Evolutionary conservation across 2,888 invertebrate species (phyloP).

Genomic region (Tetragonula carbonaria): DNA sequence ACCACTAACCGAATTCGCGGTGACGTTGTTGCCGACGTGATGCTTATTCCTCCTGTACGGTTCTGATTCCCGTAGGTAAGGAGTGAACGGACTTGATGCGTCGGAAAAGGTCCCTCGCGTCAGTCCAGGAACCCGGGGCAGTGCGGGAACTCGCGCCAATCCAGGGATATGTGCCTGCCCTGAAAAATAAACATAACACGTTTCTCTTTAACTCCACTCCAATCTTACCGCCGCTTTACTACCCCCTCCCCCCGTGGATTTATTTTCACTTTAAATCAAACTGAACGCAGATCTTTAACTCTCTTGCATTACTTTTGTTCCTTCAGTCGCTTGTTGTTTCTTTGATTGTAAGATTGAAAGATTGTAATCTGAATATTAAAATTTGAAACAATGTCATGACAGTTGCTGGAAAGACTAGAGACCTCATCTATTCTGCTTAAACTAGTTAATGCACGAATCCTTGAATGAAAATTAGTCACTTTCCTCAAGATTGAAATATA

Average conservation of each 20-base stretch:
- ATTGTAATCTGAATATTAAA: background rate
- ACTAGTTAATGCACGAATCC: no score
- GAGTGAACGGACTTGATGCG: constrained; percentile 86
- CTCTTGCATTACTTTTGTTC: background rate
- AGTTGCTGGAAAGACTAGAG: no score
- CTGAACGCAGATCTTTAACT: background rate
- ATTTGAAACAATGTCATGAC: no score
- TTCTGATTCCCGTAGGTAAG: constrained; percentile 89
- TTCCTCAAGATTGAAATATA: background rate
- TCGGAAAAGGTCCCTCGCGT: constrained; percentile 90
- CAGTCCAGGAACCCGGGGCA: constrained; percentile 90
- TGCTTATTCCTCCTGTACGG: constrained; percentile 88
- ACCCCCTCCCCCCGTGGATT: no score
- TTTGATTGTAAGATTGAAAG: no score
- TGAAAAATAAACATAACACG: constrained; percentile 30
- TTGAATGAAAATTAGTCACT: no score
- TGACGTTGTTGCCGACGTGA: constrained; percentile 82
- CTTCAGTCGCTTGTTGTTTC: background rate
- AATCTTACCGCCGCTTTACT: no score
- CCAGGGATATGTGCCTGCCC: constrained; percentile 86
- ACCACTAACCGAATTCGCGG: constrained; percentile 75
- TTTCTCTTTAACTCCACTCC: background rate
- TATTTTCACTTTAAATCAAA: background rate
- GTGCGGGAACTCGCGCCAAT: constrained; percentile 86
- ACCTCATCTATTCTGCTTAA: no score